Evolutionary conservation across 2,113 vertebrate species (phyloP), one percentile per base, ranked within the genome.

Genomic region (Chaetorhynchus papuensis): DNA sequence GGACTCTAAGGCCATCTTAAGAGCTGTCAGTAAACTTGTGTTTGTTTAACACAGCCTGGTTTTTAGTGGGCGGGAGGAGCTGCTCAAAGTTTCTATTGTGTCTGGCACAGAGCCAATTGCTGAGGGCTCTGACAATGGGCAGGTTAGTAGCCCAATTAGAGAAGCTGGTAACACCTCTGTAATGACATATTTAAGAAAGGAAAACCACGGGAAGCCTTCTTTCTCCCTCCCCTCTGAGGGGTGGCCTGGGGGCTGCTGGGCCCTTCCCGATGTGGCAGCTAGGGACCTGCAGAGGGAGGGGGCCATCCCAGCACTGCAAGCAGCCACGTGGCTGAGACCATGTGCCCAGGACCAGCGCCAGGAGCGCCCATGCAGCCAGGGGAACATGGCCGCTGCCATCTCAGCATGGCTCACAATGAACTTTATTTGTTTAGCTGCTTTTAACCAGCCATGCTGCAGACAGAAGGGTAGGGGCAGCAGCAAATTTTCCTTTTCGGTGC

Each of bases 291-390:
- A 1, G 2, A 30, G 2, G 7, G 7, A 23, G 19, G 26, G 19
- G 7, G 53, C 52, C 10, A 31, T 8, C 53, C 53, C 5, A 1
- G 30, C 12, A 3, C 53, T 11, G 1, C 1, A 8, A 31, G 53
- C 53, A 54, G 53, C 30, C 53, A 31, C 7, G 7, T 3, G 16
- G 53, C 30, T 2, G 3, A 54, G 53, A 33, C 19, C 30, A 20
- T 21, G 30, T 4, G 5, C 30, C 53, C 8, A 8, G 19, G 30
- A 33, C 11, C 18, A 21, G 53, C 2, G 2, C 53, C 5, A 1
- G 30, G 53, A 54, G 53, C 2, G 5, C 19, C 12, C 31, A 54
- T 54, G 53, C 3, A 1, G 30, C 53, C 8, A 5, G 11, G 53
- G 53, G 30, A 33, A 13, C 7, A 4, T 2, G 3, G 18, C 12